These are phyloP conservation scores for Oopsacas minuta DNA, from an alignment of 37 sponge, comb jelly and placozoan species.

Conservation along the genomic window DNA sequence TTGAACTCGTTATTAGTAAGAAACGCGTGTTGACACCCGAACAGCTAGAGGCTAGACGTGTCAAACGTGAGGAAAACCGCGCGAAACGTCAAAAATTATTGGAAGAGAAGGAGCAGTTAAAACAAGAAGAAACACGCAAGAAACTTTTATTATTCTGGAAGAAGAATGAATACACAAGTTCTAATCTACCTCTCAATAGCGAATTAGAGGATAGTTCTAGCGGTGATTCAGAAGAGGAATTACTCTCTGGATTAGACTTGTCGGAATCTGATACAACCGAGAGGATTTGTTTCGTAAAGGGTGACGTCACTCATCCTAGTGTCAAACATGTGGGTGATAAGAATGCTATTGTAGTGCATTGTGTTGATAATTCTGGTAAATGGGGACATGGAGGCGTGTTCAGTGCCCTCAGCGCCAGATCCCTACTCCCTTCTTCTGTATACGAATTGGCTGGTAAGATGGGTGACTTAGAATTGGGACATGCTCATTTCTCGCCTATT, in stretches of 20 bases:
- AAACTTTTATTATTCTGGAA: constrained; percentile 44
- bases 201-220: constrained; percentile 11
- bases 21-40: constrained; percentile 42
- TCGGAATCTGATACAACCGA: not conserved
- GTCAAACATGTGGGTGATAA: constrained; percentile 24
- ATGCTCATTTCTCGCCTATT: constrained; percentile 50
- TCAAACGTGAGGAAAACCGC: constrained; percentile 45
- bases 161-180: constrained; percentile 34
- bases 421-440: constrained; percentile 28
- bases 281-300: constrained; percentile 41
- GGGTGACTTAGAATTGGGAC: constrained; percentile 55
- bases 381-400: constrained; percentile 76
- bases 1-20: constrained; percentile 30
- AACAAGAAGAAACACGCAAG: constrained; percentile 32
- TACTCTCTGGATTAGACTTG: not conserved
- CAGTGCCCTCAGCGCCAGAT: constrained; percentile 51
- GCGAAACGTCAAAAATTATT: constrained; percentile 37
- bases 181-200: constrained; percentile 30
- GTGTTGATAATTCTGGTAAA: constrained; percentile 65
- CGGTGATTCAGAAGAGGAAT: constrained; percentile 23
- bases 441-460: constrained; percentile 56
- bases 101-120: constrained; percentile 50
- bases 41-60: constrained; percentile 52
- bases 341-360: constrained; percentile 62
- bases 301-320: constrained; percentile 62